phyloP scores from a whole-genome alignment of 1,140 invertebrate species.

The Papilio helenus region DNA sequence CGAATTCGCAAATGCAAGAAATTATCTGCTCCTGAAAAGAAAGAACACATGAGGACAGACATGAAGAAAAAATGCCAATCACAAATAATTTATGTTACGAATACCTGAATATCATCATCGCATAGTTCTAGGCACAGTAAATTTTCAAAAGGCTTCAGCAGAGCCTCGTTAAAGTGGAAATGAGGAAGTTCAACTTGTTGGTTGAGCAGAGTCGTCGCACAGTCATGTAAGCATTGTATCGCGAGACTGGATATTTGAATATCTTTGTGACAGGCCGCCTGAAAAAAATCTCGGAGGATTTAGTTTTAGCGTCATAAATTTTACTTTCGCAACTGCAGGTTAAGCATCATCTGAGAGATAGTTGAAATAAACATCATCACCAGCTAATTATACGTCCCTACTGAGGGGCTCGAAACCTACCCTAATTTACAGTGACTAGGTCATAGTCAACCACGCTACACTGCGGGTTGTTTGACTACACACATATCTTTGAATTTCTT shows the following conservation, averaged over 20 bases:
- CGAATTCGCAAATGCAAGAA: slow-evolving; percentile 96
- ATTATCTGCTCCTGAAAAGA: slow-evolving; percentile 91
- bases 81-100: not conserved
- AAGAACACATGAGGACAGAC: slow-evolving; percentile 7
- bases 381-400: no score
- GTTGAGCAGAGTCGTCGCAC: slow-evolving; percentile 93
- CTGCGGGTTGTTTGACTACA: no score
- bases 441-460: no score
- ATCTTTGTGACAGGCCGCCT: slow-evolving; percentile 96
- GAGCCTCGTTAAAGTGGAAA: slow-evolving; percentile 97
- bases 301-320: not conserved
- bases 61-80: not conserved
- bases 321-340: no score
- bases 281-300: slow-evolving; percentile 28
- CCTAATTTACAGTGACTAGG: no score
- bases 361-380: no score
- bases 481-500: no score
- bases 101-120: slow-evolving; percentile 94
- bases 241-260: slow-evolving; percentile 94
- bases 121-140: slow-evolving; percentile 95
- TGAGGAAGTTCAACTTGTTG: slow-evolving; percentile 94
- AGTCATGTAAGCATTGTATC: slow-evolving; percentile 96
- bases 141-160: slow-evolving; percentile 98
- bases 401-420: no score
- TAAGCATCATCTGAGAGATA: no score